phyloP scores from a whole-genome alignment of 2,888 invertebrate genomes.

The Brachyptera putata region DNA sequence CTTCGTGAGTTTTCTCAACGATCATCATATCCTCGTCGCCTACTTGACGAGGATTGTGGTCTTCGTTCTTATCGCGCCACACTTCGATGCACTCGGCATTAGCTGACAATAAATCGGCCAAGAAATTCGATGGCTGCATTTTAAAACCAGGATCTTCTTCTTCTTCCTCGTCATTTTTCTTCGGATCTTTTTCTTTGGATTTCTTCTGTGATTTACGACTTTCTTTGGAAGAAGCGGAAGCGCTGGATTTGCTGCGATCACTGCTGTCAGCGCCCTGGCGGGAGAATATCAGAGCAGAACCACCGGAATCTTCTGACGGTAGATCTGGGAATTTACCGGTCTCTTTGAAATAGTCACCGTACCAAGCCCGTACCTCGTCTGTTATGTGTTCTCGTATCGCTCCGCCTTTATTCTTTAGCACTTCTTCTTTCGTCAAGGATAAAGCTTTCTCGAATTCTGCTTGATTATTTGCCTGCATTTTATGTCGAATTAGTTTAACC shows the following conservation, averaged over 20 bases:
- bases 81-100: conserved; percentile 76
- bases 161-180: conserved; percentile 53
- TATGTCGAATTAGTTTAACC: conserved; percentile 52
- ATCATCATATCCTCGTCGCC: conserved; percentile 80
- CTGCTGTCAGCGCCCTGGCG: conserved; percentile 58
- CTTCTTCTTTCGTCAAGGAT: conserved; percentile 42
- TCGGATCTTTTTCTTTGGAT: conserved; percentile 67
- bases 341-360: conserved; percentile 56
- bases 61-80: conserved; percentile 79
- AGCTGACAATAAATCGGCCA: conserved; percentile 64
- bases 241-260: conserved; percentile 71
- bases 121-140: conserved; percentile 65
- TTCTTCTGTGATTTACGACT: conserved; percentile 57
- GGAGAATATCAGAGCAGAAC: conserved; percentile 79
- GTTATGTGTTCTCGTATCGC: conserved; percentile 66
- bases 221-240: conserved; percentile 51
- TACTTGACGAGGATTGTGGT: conserved; percentile 61
- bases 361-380: conserved; percentile 83
- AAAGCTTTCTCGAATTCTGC: conserved; percentile 67
- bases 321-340: conserved; percentile 87
- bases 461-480: conserved; percentile 63
- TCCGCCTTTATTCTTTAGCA: background rate
- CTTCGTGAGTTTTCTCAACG: conserved; percentile 73
- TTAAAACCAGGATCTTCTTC: conserved; percentile 62
- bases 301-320: conserved; percentile 87